Conservation (phyloP, 1,140 invertebrate species). For the Halictus rubicundus region DNA sequence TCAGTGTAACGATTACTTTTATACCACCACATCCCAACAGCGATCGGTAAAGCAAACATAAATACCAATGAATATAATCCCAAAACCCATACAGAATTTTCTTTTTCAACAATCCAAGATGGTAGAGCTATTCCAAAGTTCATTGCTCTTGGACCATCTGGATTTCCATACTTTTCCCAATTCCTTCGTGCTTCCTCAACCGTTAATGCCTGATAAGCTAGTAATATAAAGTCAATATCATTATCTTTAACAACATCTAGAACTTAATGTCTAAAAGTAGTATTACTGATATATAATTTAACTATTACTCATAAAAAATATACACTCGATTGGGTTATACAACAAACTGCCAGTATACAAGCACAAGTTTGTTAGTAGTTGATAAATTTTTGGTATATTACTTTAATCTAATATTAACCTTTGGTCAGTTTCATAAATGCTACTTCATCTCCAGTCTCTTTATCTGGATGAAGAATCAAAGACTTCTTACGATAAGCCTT, state of each 20-base stretch:
- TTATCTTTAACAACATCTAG: constrained; percentile 15
- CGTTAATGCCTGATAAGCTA: constrained; percentile 90
- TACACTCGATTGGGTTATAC: constrained; percentile 6
- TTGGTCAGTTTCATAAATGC: constrained; percentile 99
- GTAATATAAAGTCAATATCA: constrained; percentile 46
- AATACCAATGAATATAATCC: constrained; percentile 98
- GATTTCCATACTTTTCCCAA: constrained; percentile 99
- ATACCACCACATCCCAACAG: constrained; percentile 99
- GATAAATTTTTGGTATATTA: neutral
- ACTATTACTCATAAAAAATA: neutral
- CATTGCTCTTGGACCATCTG: constrained; percentile 99
- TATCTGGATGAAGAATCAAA: constrained; percentile 97
- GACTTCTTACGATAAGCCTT: constrained; percentile 97
- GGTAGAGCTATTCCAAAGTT: constrained; percentile 99
- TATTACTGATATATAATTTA: constrained; percentile 23
- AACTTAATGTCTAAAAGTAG: constrained; percentile 18
- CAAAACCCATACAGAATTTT: constrained; percentile 98
- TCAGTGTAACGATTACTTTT: constrained; percentile 97
- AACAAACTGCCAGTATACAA: constrained; percentile 7
- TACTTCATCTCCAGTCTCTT: constrained; percentile 97
- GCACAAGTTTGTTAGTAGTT: constrained; percentile 4
- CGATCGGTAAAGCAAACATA: constrained; percentile 97
- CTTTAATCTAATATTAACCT: constrained; percentile 84
- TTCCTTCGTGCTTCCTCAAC: constrained; percentile 98
- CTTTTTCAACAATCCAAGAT: constrained; percentile 99